A percentile compares a stretch with the other conserved stretches of the same genome.
These are phyloP conservation scores for Benthosema pterotum DNA, from an alignment of 2,797 vertebrate genomes.

Conservation along the genomic window DNA sequence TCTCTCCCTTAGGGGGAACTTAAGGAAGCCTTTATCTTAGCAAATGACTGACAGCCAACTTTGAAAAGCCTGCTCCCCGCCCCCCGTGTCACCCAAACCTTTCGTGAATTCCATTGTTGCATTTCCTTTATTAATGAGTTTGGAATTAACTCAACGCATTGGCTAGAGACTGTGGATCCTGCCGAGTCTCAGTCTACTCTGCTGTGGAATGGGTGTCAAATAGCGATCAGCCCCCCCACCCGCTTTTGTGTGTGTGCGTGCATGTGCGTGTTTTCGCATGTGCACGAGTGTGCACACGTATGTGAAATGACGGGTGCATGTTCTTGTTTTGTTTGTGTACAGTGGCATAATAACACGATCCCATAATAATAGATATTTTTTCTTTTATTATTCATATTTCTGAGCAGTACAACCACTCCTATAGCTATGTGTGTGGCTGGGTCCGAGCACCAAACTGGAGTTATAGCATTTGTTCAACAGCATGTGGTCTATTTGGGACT, in stretches of 20 bases:
- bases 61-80: constrained; percentile 50
- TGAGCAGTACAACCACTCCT: no score
- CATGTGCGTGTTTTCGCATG: constrained; percentile 21
- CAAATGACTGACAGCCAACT: constrained; percentile 74
- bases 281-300: background rate
- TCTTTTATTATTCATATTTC: no score
- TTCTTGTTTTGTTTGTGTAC: no score
- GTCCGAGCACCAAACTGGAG: no score
- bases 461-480: no score
- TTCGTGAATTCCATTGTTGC: constrained; percentile 64
- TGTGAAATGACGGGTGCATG: background rate
- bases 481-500: no score
- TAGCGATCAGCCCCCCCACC: background rate
- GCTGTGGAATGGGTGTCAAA: constrained; percentile 49
- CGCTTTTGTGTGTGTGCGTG: constrained; percentile 17
- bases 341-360: no score
- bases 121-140: constrained; percentile 71
- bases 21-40: constrained; percentile 74
- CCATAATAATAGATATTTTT: no score
- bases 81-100: constrained; percentile 61
- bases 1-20: constrained; percentile 58
- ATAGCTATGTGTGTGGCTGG: no score
- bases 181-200: constrained; percentile 62
- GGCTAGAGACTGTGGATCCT: constrained; percentile 54
- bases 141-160: constrained; percentile 68